Evolutionary conservation across 2,797 vertebrate species (phyloP), one percentile per base, ranked within the genome.

Genomic region (Lophius americanus): DNA sequence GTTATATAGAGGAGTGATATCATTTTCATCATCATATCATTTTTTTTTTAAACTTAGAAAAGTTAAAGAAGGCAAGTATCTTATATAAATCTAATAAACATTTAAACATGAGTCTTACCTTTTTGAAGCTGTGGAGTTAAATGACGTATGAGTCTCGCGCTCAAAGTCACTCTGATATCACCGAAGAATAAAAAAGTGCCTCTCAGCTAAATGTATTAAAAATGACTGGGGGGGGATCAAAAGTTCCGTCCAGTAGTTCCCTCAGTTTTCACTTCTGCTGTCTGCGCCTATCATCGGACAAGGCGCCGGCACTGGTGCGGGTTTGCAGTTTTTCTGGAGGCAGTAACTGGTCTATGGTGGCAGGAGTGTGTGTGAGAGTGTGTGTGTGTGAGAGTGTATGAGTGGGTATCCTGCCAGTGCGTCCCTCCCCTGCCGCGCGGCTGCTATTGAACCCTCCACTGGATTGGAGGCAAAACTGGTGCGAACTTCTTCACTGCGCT

Each of bases 361-460:
- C 75, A 82, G 74, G 87, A 81, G 86, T 70, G 87, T 87, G 83
- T 81, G 85, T 55, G 66, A 13, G 66, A 32, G 60, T 36, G 63
- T 44, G 77, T 75, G 61, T 51, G 76, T 51, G 76, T 49, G 79
- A 36, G 78, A 52, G 72, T 43, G 83, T 70, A 57, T 56, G 79
- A 23, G 81, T 46, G 84, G 42, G 86, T 73, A 81, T 76, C 80
- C 43, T 44, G 88, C 85, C 87, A 84, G 88, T 83, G 90, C 88
- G 91, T 91, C 84, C 89, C 87, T 91, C 89, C 90, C 90, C 91
- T 89, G 91, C 90, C 85, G 90, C 78, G 90, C 91, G 54, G 85
- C 86, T 89, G 91, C 89, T 91, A 89, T 89, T 90, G 87, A 94
- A 89, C 88, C 88, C 89, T 85, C 82, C 81, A 83, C 90, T 85